Evolutionary conservation across 1,140 invertebrate species (phyloP), one percentile per base, ranked within the genome.

Genomic region (Apis dorsata): DNA sequence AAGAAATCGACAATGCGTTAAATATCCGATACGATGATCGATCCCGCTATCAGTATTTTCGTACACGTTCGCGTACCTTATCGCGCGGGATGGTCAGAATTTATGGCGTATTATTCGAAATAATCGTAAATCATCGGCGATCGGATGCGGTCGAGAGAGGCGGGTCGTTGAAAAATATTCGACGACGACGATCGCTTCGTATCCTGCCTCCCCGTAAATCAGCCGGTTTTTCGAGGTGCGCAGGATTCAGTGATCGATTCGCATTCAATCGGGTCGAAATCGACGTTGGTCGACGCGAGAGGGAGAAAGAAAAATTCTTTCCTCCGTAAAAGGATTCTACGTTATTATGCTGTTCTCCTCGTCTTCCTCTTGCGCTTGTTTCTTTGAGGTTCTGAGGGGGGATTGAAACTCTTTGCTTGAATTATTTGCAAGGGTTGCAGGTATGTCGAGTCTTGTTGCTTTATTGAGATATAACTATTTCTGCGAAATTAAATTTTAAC

Each of bases 51-150:
- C 70, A 28, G n/a, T 72, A 44, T 44, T 44, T 28, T 72, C 70
- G 70, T 28, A 34, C 70, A 19, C 51, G 24, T 34, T 72, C 70
- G 11, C 28, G 28, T 44, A n/a, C 24, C 34, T 83, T 81, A n/a
- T 59, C 66, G 66, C 21, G 34, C 34, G 19, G 19, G 21, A 28
- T 62, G 24, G 55, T 57, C 21, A 24, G 19, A 55, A 84, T 83
- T 83, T 72, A 69, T 60, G 84, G 72, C 55, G 63, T 65, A 79
- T 80, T 85, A 85, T 79, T 75, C 65, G 55, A 77, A 62, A 68
- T 59, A 80, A 60, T 73, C 71, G 55, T 73, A 73, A 73, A 73
- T 73, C 71, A 73, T 73, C 55, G 55, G 9, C 44, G 24, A 21
- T 28, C 24, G 12, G 15, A 63, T 28, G 19, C 21, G 28, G 28